These are phyloP conservation scores for Peromyscus leucopus DNA, from an alignment of 2,113 vertebrate genomes.

Conservation along the genomic window DNA sequence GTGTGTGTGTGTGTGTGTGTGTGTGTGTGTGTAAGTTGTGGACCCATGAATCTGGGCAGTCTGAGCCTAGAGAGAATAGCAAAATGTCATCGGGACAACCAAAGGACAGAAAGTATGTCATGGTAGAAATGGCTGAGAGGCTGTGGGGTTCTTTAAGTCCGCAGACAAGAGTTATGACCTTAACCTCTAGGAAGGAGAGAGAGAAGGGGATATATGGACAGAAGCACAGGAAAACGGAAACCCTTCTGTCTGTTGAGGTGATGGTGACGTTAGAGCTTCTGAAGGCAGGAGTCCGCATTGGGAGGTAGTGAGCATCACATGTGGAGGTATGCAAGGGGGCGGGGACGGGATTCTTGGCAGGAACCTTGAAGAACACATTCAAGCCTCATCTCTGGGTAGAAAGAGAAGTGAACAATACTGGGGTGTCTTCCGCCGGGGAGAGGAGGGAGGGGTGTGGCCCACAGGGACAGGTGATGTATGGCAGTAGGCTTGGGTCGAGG, in stretches of 20 bases:
- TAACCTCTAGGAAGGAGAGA: not conserved
- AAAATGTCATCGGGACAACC: not conserved
- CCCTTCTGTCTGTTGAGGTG: not conserved
- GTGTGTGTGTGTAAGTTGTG: not conserved
- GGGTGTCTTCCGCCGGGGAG: not conserved
- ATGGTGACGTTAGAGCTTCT: not conserved
- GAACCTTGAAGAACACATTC: not conserved
- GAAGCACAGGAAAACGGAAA: not conserved
- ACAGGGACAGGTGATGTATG: not conserved
- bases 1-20: not conserved
- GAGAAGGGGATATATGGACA: accelerated
- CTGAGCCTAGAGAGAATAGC: not conserved
- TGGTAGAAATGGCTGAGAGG: not conserved
- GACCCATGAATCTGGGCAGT: not conserved
- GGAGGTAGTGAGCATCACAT: slow-evolving; percentile 64
- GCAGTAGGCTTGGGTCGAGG: not conserved
- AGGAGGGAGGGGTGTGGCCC: not conserved
- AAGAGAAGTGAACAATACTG: not conserved
- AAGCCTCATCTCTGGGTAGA: not conserved
- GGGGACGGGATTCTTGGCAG: not conserved
- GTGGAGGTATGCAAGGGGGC: slow-evolving; percentile 31
- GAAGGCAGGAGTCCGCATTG: slow-evolving; percentile 42
- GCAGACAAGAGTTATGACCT: not conserved
- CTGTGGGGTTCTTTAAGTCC: not conserved
- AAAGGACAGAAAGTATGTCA: not conserved